Conservation (phyloP, 2,797 vertebrate genomes). For the Lophius americanus region DNA sequence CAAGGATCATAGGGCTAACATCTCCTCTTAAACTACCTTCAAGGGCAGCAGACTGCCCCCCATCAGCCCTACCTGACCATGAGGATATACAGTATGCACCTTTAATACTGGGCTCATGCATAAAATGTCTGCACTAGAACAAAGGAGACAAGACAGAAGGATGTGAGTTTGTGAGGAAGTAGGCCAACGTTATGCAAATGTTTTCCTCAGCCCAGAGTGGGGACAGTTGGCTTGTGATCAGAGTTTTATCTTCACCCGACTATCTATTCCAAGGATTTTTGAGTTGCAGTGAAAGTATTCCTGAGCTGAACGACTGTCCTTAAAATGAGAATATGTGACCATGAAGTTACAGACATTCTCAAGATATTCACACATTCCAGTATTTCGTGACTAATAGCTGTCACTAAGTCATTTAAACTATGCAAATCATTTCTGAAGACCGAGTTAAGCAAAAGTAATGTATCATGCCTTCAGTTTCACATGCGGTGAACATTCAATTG, state of each 20-base stretch:
- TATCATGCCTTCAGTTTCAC: slow-evolving; percentile 1
- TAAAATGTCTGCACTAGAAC: slow-evolving; percentile 42
- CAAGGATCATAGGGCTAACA: slow-evolving; percentile 24
- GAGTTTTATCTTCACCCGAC: slow-evolving; percentile 27
- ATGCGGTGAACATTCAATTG: slow-evolving; percentile 9
- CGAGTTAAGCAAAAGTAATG: slow-evolving; percentile 1
- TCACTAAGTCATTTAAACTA: slow-evolving; percentile 29
- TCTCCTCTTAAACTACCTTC: slow-evolving; percentile 25
- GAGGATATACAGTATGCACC: slow-evolving; percentile 11
- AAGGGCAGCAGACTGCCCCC: slow-evolving; percentile 22
- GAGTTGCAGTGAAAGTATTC: slow-evolving; percentile 7
- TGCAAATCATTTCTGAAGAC: slow-evolving; percentile 47
- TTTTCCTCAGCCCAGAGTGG: slow-evolving; percentile 52
- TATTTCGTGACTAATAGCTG: slow-evolving; percentile 28
- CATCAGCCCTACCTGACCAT: slow-evolving; percentile 28
- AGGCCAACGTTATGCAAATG: slow-evolving; percentile 68
- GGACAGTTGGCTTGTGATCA: slow-evolving; percentile 31
- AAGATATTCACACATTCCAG: slow-evolving; percentile 29
- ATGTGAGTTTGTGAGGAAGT: slow-evolving; percentile 60
- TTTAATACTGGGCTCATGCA: slow-evolving; percentile 10
- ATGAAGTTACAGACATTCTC: slow-evolving; percentile 20
- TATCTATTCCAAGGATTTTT: slow-evolving; percentile 35
- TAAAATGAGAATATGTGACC: slow-evolving; percentile 28
- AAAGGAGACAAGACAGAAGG: slow-evolving; percentile 41
- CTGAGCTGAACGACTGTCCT: slow-evolving; percentile 13